Percentiles rank a stretch among this genome's conserved stretches.
phyloP scores from a whole-genome alignment of 2,113 vertebrate species.

The Phyllostomus hastatus region DNA sequence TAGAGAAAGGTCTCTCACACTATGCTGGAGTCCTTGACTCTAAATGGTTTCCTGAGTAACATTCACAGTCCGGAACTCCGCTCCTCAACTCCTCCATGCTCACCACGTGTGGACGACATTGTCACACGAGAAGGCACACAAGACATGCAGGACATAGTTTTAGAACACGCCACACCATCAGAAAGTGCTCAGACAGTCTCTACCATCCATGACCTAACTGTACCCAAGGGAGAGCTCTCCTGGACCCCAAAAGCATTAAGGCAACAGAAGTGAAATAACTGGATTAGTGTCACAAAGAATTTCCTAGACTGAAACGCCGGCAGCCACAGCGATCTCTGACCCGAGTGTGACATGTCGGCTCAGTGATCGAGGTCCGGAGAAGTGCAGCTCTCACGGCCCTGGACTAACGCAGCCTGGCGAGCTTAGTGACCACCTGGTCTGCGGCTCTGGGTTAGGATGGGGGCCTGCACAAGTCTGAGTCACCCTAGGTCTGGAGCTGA shows the following conservation, averaged over 20 bases:
- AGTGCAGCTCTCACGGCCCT: neutral
- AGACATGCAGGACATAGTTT: neutral
- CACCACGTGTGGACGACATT: neutral
- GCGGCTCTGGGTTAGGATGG: neutral
- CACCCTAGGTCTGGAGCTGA: neutral
- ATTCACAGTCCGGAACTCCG: neutral
- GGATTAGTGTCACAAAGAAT: neutral
- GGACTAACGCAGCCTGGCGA: neutral
- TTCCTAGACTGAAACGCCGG: neutral
- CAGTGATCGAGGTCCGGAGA: neutral
- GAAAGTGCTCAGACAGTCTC: neutral
- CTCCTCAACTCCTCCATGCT: neutral
- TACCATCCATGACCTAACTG: neutral
- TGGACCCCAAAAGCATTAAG: neutral
- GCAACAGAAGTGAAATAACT: neutral
- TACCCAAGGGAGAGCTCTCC: neutral
- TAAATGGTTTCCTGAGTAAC: neutral
- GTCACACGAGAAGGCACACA: neutral
- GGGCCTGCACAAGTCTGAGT: neutral
- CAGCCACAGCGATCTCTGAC: neutral
- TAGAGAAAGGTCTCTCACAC: neutral
- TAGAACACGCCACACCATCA: neutral
- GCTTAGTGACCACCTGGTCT: neutral
- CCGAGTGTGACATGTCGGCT: neutral
- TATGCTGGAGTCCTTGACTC: neutral